These are phyloP conservation scores for Mactromeris polynyma DNA, from an alignment of 2,888 invertebrate species.

Conservation along the genomic window DNA sequence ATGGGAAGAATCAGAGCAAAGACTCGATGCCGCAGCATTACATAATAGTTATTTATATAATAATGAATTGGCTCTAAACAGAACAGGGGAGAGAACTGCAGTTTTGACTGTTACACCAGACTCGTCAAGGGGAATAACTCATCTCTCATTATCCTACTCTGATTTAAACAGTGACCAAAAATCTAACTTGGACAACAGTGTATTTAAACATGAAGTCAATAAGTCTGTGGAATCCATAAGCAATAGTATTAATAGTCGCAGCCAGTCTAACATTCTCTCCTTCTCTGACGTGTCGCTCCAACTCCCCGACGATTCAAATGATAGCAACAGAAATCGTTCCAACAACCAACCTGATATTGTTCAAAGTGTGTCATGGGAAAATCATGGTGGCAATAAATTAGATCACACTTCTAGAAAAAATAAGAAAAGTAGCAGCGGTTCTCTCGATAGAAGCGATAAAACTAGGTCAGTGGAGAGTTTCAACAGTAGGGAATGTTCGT, in stretches of 20 bases:
- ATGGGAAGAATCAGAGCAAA: conserved; percentile 70
- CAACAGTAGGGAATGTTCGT: conserved; percentile 49
- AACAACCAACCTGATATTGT: conserved; percentile 40
- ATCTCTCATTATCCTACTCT: conserved; percentile 64
- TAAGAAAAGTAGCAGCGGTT: not conserved
- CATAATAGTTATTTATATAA: conserved; percentile 31
- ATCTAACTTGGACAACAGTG: conserved; percentile 31
- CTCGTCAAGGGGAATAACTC: conserved; percentile 54
- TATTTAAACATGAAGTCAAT: conserved; percentile 24
- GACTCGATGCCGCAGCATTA: conserved; percentile 20
- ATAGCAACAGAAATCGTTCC: conserved; percentile 20
- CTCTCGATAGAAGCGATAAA: conserved; percentile 1
- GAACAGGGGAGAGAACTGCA: conserved; percentile 29
- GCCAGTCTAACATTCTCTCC: conserved; percentile 46
- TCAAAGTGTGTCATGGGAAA: conserved; percentile 7
- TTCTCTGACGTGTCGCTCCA: conserved; percentile 66
- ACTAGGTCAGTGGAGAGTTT: conserved; percentile 53
- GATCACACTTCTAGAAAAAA: not conserved
- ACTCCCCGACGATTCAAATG: conserved; percentile 56
- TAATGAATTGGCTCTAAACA: not conserved
- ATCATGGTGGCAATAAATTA: not conserved
- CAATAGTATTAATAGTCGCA: conserved; percentile 17
- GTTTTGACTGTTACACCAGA: conserved; percentile 52
- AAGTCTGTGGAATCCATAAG: conserved; percentile 46
- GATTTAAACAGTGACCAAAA: conserved; percentile 31